Percentiles rank a stretch among this genome's conserved stretches.
Evolutionary conservation across 2,797 vertebrate species (phyloP).

Genomic region (Heteromormyrus szaboi): DNA sequence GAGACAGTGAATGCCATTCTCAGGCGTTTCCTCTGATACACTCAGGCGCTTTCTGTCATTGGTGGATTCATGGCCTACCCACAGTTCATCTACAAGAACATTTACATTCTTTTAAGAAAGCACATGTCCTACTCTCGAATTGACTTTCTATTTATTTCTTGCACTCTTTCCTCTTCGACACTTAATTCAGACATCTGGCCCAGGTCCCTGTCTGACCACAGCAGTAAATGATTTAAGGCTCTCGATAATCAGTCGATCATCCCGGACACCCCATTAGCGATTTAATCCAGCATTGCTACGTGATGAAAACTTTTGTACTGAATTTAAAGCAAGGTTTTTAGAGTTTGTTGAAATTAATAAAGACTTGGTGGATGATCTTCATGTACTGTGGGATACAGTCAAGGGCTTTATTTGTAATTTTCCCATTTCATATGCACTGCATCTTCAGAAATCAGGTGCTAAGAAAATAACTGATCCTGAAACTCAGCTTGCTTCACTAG

Average conservation of each 20-base stretch:
- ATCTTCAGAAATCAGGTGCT: not conserved
- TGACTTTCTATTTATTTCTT: not conserved
- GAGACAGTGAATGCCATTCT: not conserved
- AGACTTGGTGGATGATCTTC: not conserved
- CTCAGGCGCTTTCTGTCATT: not conserved
- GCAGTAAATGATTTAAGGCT: not conserved
- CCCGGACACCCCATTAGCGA: not conserved
- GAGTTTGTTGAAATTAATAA: not conserved
- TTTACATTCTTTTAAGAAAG: not conserved
- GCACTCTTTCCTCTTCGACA: not conserved
- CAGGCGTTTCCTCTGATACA: not conserved
- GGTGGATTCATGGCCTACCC: not conserved
- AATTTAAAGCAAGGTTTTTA: not conserved
- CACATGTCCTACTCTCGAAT: not conserved
- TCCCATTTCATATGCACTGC: not conserved
- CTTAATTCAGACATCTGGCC: not conserved
- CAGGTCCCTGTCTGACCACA: not conserved
- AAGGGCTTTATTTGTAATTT: not conserved
- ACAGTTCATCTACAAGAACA: not conserved
- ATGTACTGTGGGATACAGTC: not conserved
- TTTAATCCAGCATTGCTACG: not conserved
- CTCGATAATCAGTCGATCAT: not conserved
- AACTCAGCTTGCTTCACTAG: not conserved
- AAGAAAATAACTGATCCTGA: not conserved
- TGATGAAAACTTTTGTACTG: constrained; percentile 4